A percentile compares a stretch with the other conserved stretches of the same genome.
Evolutionary conservation across 2,888 invertebrate species (phyloP).

Genomic region (Hanleya hanleyi): DNA sequence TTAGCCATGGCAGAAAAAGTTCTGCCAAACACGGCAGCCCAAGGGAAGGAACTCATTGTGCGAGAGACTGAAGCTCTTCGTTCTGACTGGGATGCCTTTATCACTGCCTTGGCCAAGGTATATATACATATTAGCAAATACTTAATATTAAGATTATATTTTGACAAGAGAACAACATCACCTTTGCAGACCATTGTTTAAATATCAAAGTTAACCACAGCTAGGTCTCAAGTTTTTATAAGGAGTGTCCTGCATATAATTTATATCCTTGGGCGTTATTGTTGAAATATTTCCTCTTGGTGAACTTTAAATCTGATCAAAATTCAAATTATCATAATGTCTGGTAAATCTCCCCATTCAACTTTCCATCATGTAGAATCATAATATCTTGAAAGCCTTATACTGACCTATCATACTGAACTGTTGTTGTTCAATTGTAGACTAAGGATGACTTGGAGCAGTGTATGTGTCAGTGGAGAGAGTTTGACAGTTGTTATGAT

Average conservation of each 20-base stretch:
- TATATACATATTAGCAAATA: background rate
- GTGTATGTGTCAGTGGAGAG: conserved; percentile 92
- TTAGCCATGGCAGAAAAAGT: conserved; percentile 91
- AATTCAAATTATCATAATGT: no score
- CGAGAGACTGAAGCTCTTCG: conserved; percentile 64
- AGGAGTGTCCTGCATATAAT: no score
- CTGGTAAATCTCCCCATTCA: no score
- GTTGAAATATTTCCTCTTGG: no score
- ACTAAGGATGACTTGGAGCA: conserved; percentile 78
- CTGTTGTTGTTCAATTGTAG: conserved; percentile 31
- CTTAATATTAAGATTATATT: background rate
- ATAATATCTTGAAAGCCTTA: no score
- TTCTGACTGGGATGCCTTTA: conserved; percentile 67
- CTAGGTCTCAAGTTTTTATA: no score
- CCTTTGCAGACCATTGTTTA: background rate
- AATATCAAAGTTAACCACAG: background rate
- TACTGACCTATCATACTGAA: no score
- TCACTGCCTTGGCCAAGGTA: conserved; percentile 63
- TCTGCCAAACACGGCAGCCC: conserved; percentile 64
- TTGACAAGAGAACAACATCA: background rate
- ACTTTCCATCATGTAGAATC: no score
- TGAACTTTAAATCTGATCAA: no score
- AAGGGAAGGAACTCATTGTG: conserved; percentile 64
- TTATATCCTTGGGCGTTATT: no score
- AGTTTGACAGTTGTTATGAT: conserved; percentile 90